Base-by-base conservation (phyloP, 2,888 invertebrate species). In the Drosophila ustulata region DNA sequence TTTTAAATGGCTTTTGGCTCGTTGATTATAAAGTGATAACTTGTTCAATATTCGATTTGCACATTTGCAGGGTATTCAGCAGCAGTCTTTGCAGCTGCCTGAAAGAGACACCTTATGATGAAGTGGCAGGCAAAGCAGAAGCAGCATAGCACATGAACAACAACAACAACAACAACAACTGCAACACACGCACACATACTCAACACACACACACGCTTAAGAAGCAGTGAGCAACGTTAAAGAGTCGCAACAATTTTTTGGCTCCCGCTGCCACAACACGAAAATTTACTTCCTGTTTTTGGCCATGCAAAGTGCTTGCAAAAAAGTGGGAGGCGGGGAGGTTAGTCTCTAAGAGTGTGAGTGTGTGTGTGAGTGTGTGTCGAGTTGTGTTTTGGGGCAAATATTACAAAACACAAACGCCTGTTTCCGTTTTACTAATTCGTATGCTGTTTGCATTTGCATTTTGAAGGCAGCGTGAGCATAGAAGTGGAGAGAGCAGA, bases 371-470 rank as follows among this genome's bases (percentile, higher is more conserved):
- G 56, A 43, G 51, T 57, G 67, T 53, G 46, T 41, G 43, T 65
- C 62, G 59, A 70, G 77, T 75, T 74, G 82, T 82, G 56, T 57
- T 82, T 86, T 78, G 81, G 71, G 78, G 73, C 83, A 88, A 84
- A 84, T 84, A 84, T 84, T 88, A 84, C 88, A 88, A 84, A 88
- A 85, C 89, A 87, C 89, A 85, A 85, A 88, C 78, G 81, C 79
- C 77, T 80, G 88, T 90, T 90, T 89, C 89, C 90, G 89, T 86
- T 84, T 73, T 83, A 81, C 90, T 89, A 89, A 90, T 90, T 90
- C 86, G 89, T 88, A 90, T 88, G 89, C 88, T 84, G 80, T 84
- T 78, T 82, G 76, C 71, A 75, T 79, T 74, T 79, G 81, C 83
- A 86, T 88, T 87, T 82, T 82, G 75, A 76, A 78, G 83, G 88